Percentiles rank a stretch among this genome's conserved stretches.
phyloP scores from a whole-genome alignment of 2,888 invertebrate genomes.

The Leptodirus hochenwartii region DNA sequence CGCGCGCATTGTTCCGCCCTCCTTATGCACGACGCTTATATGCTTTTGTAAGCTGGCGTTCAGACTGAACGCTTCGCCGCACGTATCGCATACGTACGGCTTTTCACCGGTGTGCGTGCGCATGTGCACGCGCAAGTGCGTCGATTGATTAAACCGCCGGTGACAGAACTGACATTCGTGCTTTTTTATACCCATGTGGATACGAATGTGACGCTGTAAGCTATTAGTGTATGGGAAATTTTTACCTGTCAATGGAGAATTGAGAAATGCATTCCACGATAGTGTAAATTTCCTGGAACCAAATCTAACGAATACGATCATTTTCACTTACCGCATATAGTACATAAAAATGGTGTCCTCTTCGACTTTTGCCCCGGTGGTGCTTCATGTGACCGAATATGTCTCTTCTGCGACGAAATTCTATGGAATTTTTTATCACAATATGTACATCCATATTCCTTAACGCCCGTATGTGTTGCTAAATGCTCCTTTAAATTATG shows the following conservation, averaged over 20 bases:
- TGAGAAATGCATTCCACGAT: no score
- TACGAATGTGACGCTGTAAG: slow-evolving; percentile 23
- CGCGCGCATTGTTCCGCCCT: no score
- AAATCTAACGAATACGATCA: no score
- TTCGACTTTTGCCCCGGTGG: slow-evolving; percentile 21
- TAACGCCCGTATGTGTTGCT: slow-evolving; percentile 20
- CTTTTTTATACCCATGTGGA: slow-evolving; percentile 23
- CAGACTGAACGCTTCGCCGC: slow-evolving; percentile 23
- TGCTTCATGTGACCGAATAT: slow-evolving; percentile 18
- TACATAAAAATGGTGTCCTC: slow-evolving; percentile 21
- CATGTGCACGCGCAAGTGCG: slow-evolving; percentile 30
- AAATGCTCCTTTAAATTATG: slow-evolving; percentile 20
- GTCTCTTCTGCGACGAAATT: slow-evolving; percentile 19
- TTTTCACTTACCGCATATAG: slow-evolving; percentile 23
- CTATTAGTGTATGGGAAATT: slow-evolving; percentile 23
- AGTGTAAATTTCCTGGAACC: no score
- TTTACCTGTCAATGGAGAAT: no score
- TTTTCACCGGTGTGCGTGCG: slow-evolving; percentile 31
- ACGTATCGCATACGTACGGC: slow-evolving; percentile 31
- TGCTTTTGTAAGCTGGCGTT: slow-evolving; percentile 20
- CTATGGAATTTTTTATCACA: slow-evolving; percentile 21
- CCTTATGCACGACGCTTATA: no score
- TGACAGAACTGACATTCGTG: slow-evolving; percentile 25
- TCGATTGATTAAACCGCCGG: slow-evolving; percentile 25
- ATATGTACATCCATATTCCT: slow-evolving; percentile 18